Percentiles rank a stretch among this genome's conserved stretches.
phyloP scores from a whole-genome alignment of 2,888 invertebrate species.

The Melanostoma scalare region DNA sequence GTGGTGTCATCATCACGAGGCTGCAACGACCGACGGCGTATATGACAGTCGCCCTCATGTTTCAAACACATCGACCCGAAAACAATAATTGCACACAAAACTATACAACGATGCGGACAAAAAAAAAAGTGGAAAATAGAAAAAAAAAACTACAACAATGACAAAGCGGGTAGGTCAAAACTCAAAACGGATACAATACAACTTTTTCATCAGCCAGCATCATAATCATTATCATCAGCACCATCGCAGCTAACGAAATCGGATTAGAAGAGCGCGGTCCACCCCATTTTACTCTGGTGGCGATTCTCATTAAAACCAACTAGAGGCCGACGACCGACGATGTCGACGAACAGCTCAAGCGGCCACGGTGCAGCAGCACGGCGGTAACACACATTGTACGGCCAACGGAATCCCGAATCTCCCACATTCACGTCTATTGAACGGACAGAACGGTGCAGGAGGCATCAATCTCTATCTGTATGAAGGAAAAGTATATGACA shows the following conservation, averaged over 20 bases:
- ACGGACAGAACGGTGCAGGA: constrained; percentile 31
- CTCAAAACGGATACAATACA: constrained; percentile 13
- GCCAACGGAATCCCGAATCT: constrained; percentile 34
- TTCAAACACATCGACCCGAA: constrained; percentile 31
- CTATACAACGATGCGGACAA: constrained; percentile 25
- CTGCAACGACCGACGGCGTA: constrained; percentile 23
- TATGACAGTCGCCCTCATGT: constrained; percentile 70
- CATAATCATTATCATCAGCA: constrained; percentile 53
- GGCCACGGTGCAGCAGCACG: background rate
- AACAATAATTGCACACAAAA: constrained; percentile 51
- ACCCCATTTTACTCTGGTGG: constrained; percentile 51
- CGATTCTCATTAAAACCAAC: constrained; percentile 65
- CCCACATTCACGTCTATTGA: constrained; percentile 42
- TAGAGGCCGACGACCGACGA: constrained; percentile 23
- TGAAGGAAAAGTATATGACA: constrained; percentile 34
- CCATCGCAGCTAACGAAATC: constrained; percentile 56
- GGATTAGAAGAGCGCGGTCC: constrained; percentile 64
- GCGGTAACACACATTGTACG: constrained; percentile 20
- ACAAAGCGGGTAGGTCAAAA: constrained; percentile 51
- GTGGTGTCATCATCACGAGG: constrained; percentile 39
- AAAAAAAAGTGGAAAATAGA: constrained; percentile 8
- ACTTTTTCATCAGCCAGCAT: constrained; percentile 61
- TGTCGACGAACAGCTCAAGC: background rate
- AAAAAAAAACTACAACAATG: constrained; percentile 50
- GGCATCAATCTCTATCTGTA: constrained; percentile 57